phyloP scores from a whole-genome alignment of 2,113 vertebrate species.

The Colaptes auratus region DNA sequence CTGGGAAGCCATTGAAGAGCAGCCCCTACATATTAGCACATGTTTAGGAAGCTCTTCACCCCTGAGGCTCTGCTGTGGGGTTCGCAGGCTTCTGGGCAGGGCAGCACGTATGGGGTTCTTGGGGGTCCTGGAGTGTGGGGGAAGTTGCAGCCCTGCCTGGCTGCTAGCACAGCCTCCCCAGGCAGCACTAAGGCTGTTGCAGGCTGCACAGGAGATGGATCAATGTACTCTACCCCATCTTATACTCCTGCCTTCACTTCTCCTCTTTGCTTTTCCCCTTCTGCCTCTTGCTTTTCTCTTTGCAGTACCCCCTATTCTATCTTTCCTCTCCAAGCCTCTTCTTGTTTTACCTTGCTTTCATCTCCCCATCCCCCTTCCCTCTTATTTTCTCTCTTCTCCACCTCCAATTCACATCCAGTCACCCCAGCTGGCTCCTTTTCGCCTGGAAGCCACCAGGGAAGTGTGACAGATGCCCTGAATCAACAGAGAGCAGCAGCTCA shows the following conservation, averaged over 20 bases:
- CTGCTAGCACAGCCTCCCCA: neutral
- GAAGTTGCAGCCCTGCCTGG: neutral
- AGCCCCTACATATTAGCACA: neutral
- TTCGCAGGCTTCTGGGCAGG: neutral
- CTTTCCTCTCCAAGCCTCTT: neutral
- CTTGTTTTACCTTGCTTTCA: neutral
- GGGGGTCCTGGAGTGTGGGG: neutral
- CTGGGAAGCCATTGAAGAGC: neutral
- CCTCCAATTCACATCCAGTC: neutral
- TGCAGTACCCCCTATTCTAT: neutral
- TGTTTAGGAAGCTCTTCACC: neutral
- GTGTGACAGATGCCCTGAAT: slow-evolving; percentile 47
- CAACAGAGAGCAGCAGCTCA: slow-evolving; percentile 31
- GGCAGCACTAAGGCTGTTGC: neutral
- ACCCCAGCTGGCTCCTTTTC: slow-evolving; percentile 29
- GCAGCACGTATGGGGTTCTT: neutral
- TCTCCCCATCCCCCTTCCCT: neutral
- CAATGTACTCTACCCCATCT: rapidly evolving
- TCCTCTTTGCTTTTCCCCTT: neutral
- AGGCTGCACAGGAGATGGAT: neutral
- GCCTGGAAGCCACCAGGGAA: neutral
- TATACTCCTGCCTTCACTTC: neutral
- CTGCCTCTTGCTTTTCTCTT: neutral
- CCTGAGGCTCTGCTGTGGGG: neutral
- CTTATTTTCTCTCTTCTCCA: neutral